Evolutionary conservation across 2,113 vertebrate species (phyloP).

Genomic region (Paracanthobrama guichenoti): DNA sequence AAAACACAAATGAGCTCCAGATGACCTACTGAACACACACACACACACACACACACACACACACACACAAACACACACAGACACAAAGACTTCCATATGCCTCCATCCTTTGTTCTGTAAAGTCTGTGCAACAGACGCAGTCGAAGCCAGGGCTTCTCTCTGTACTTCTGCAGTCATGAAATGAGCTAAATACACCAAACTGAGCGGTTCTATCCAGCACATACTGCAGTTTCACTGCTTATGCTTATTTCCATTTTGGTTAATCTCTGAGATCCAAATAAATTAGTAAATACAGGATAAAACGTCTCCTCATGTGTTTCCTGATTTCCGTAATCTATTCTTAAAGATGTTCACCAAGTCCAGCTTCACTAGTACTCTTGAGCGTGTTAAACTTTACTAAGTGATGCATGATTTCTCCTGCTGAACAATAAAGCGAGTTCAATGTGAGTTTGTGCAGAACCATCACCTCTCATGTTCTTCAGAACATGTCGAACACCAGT

Average conservation of each 20-base stretch:
- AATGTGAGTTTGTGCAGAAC: neutral
- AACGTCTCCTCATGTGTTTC: neutral
- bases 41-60: neutral
- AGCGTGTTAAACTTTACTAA: neutral
- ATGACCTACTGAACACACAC: constrained; percentile 23
- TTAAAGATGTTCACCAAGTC: neutral
- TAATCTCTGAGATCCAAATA: constrained; percentile 1
- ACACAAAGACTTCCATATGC: neutral
- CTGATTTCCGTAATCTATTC: neutral
- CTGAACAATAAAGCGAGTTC: neutral
- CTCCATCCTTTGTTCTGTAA: neutral
- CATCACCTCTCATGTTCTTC: neutral
- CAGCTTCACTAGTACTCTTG: neutral
- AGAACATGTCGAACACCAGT: neutral
- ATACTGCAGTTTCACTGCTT: neutral
- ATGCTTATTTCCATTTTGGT: neutral
- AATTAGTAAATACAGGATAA: neutral
- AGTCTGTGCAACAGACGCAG: neutral
- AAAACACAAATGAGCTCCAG: constrained; percentile 20
- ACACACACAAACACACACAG: neutral
- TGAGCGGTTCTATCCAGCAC: neutral
- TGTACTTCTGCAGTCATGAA: neutral
- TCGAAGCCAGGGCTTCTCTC: neutral
- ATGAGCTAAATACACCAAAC: neutral
- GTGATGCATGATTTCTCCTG: neutral